phyloP scores from a whole-genome alignment of 2,888 invertebrate genomes.

The Polia nebulosa region DNA sequence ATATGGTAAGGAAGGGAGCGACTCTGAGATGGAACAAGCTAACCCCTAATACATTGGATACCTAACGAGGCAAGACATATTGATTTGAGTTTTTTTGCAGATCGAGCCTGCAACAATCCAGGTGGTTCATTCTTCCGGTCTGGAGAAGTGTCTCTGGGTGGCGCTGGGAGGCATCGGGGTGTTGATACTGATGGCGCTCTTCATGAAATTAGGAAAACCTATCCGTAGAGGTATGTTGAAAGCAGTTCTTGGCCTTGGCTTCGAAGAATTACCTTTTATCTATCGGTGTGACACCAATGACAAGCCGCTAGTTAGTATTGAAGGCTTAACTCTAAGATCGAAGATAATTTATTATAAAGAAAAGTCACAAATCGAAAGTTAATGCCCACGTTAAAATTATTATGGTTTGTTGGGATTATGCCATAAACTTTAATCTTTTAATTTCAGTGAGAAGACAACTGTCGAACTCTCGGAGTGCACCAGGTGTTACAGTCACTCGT shows the following conservation, averaged over 20 bases:
- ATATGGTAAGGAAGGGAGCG: neutral
- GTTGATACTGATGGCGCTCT: conserved; percentile 28
- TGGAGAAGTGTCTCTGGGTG: conserved; percentile 33
- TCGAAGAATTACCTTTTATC: no score
- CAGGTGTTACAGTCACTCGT: conserved; percentile 78
- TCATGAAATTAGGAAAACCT: conserved; percentile 37
- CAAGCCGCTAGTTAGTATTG: no score
- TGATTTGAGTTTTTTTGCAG: conserved; percentile 8
- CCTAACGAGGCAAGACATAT: neutral
- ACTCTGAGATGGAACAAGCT: neutral
- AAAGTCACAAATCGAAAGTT: no score
- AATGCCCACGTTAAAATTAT: no score
- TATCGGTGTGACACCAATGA: no score
- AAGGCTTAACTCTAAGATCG: neutral
- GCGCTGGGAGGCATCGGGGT: conserved; percentile 23
- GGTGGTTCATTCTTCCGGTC: neutral
- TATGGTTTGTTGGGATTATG: neutral
- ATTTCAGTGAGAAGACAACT: conserved; percentile 58
- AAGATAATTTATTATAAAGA: no score
- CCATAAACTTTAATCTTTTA: neutral
- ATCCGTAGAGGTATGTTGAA: conserved; percentile 27
- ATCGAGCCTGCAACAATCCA: neutral
- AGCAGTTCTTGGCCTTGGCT: neutral
- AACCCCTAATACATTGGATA: neutral
- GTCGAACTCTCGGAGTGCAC: conserved; percentile 72